These are phyloP conservation scores for Drosophila pruinosa DNA, from an alignment of 1,140 invertebrate species.

Conservation along the genomic window DNA sequence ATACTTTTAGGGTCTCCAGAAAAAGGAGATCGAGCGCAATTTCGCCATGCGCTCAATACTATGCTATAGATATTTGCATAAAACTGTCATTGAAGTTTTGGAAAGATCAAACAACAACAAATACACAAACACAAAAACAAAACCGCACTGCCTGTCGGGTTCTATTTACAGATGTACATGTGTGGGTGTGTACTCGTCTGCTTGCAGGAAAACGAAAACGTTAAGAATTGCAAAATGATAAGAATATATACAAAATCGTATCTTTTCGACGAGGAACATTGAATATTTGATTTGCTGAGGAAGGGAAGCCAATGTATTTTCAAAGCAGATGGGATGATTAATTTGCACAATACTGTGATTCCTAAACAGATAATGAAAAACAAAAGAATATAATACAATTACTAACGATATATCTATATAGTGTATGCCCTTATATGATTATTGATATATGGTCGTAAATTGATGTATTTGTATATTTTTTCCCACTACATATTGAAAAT, in stretches of 20 bases:
- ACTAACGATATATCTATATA: conserved; percentile 14
- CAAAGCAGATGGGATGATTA: conserved; percentile 40
- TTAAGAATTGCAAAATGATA: neutral
- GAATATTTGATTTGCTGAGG: conserved; percentile 5
- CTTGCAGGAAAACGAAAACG: conserved; percentile 9
- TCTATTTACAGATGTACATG: conserved; percentile 63
- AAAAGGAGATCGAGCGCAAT: neutral
- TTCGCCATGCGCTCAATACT: neutral
- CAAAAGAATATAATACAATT: conserved; percentile 12
- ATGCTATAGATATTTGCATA: neutral
- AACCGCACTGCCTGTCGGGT: conserved; percentile 65
- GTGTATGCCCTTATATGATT: conserved; percentile 5
- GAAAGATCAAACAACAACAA: neutral
- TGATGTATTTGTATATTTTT: conserved; percentile 55
- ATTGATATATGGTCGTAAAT: conserved; percentile 31
- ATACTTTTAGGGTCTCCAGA: neutral
- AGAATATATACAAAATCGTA: neutral
- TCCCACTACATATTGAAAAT: conserved; percentile 43
- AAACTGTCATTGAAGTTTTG: neutral
- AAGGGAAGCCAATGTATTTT: conserved; percentile 19
- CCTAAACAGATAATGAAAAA: conserved; percentile 40
- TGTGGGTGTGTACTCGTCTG: conserved; percentile 19
- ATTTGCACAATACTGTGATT: conserved; percentile 75
- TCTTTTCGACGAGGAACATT: neutral
- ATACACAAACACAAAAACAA: conserved; percentile 27